Base-by-base conservation (phyloP, 2,113 vertebrate genomes). In the Lichenostomus cassidix region DNA sequence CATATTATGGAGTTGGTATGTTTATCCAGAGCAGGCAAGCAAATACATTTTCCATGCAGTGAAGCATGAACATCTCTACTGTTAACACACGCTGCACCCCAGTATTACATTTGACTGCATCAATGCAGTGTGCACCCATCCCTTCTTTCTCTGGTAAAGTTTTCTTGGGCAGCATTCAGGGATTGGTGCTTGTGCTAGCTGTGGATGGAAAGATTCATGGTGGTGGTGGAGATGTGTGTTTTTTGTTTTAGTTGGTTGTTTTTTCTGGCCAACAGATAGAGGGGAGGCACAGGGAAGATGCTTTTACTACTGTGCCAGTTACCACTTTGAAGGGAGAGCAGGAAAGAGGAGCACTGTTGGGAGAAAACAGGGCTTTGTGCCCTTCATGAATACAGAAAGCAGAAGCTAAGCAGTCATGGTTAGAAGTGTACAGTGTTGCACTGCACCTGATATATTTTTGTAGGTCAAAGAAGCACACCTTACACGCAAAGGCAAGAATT, bases 1-100 rank as follows among this genome's bases (percentile, higher is more conserved):
- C 25, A 11, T 1, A 0, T 67, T 58, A 33, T 9, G 33, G 70
- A 41, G 6, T 52, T n/a, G 35, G 52, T 20, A 23, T 53, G 17
- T 58, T 83, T 88, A 60, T 56, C 10, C 20, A n/a, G 33, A 65
- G 37, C 18, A 53, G 50, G 31, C 16, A 75, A 67, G 29, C 33
- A 49, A 10, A 18, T 6, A 9, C 5, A 13, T 60, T 94, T 81
- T 68, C 24, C 47, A 25, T 33, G n/a, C 31, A 76, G 23, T 52
- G 65, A 82, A 33, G 18, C 35, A 44, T n/a, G 18, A 31, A 8
- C 47, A 31, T 60, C 37, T 50, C 3, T 27, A 4, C 12, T 52
- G 23, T 52, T 41, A 29, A 12, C 15, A 33, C 3, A 4, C 1
- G 0, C n/a, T 44, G 31, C 22, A 62, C 7, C 3, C 7, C n/a